phyloP scores from a whole-genome alignment of 2,797 vertebrate genomes.

The Eulemur rubriventer region DNA sequence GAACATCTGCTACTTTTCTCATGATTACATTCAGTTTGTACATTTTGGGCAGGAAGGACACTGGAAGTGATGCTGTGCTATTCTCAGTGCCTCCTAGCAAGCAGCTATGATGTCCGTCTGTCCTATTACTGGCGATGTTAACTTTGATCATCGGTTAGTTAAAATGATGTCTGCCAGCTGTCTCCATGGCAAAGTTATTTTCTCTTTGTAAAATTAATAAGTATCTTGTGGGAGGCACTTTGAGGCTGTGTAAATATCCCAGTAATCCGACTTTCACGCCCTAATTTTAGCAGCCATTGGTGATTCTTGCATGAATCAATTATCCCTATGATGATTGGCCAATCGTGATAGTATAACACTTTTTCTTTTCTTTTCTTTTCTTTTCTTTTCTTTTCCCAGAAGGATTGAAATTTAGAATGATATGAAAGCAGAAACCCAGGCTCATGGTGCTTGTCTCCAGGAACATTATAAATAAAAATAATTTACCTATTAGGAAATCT shows the following conservation, averaged over 20 bases:
- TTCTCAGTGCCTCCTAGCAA: neutral
- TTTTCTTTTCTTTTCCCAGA: neutral
- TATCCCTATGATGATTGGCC: neutral
- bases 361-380: neutral
- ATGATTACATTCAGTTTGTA: neutral
- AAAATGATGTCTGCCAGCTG: neutral
- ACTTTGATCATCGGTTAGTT: neutral
- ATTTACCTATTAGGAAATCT: neutral
- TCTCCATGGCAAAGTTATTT: neutral
- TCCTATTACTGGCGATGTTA: neutral
- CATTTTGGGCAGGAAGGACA: neutral
- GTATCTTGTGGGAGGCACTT: neutral
- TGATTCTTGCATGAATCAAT: neutral
- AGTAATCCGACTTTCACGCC: neutral
- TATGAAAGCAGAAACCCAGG: neutral
- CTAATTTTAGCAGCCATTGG: neutral
- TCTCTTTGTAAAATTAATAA: conserved; percentile 13
- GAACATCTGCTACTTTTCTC: conserved; percentile 5
- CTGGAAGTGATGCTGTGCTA: neutral
- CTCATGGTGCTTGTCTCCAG: neutral
- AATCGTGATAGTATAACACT: neutral
- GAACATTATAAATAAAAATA: neutral
- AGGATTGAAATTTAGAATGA: neutral
- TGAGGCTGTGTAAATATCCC: neutral
- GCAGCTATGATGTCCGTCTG: neutral